Evolutionary conservation across 2,888 invertebrate genomes (phyloP), one percentile per base, ranked within the genome.

Genomic region (Hyposoter didymator): DNA sequence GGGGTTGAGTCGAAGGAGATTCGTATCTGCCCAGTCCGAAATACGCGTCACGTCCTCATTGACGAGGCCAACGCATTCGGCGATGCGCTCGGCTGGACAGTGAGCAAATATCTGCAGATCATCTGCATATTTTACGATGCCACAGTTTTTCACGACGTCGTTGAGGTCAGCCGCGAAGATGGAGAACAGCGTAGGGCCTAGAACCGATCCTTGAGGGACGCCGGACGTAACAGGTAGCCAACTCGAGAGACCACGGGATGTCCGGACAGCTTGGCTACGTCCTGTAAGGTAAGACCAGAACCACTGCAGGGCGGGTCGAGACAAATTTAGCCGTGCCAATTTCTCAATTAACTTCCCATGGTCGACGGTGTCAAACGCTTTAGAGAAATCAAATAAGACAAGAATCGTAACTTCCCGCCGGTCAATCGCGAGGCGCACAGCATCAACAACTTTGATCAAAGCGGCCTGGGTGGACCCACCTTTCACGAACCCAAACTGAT

Each of bases 381-480:
- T 69, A 8, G 28, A 45, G n/a, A 62, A 62, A 39, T 62, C 74
- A 32, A 74, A 62, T 5, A 45, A 7, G 1, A 59, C 59, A 0
- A 74, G n/a, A 2, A 43, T 59, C 6, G 74, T 74, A 14, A 74
- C 8, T 28, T 22, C 22, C 1, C 74, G n/a, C 0, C 45, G 39
- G 2, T 74, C 74, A 14, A 74, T 62, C 7, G 39, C 74, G 6
- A 22, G 39, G n/a, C 74, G 28, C 14, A 62, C 62, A 45, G 59
- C 35, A 7, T 74, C 74, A 12, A 12, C 12, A 8, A 74, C 43
- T 28, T 59, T 43, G 4, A 78, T 39, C 8, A 62, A 59, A 22
- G 78, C 78, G 12, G 70, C 4, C 19, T 70, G 78, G 2, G 78
- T 70, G n/a, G 59, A 59, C 8, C 45, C 43, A n/a, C 35, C 35